phyloP scores from a whole-genome alignment of 2,888 invertebrate species.

The Bedellia somnulentella region DNA sequence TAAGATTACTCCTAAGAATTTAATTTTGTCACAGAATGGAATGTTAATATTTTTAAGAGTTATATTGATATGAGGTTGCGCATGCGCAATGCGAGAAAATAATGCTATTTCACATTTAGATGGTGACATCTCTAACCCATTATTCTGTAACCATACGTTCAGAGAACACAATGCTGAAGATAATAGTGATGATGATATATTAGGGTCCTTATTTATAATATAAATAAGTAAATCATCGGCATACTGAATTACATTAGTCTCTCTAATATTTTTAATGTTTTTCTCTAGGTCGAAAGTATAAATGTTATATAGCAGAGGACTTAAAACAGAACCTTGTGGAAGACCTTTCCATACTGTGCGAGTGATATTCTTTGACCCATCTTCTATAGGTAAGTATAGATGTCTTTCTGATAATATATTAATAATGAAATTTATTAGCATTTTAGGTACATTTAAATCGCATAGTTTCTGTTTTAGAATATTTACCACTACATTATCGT shows the following conservation, averaged over 20 bases:
- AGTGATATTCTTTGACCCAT: neutral
- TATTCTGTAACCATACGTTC: slow-evolving; percentile 1
- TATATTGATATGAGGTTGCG: slow-evolving; percentile 6
- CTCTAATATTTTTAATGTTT: slow-evolving; percentile 5
- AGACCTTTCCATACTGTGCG: slow-evolving; percentile 12
- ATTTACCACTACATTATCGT: slow-evolving; percentile 13
- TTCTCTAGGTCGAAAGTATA: slow-evolving; percentile 12
- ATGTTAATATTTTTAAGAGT: neutral
- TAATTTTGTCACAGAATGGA: slow-evolving; percentile 2
- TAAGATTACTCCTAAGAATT: slow-evolving; percentile 11
- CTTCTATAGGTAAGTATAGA: slow-evolving; percentile 1
- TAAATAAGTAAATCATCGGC: slow-evolving; percentile 14
- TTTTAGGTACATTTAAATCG: slow-evolving; percentile 13
- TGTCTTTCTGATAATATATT: slow-evolving; percentile 9
- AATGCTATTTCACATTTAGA: slow-evolving; percentile 9
- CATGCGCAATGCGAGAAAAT: slow-evolving; percentile 8
- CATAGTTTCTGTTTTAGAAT: slow-evolving; percentile 12
- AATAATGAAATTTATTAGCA: slow-evolving; percentile 9
- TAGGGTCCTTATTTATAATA: too few species aligned
- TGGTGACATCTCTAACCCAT: slow-evolving; percentile 9
- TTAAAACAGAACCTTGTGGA: slow-evolving; percentile 13
- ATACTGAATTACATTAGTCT: slow-evolving; percentile 14
- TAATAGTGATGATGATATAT: too few species aligned
- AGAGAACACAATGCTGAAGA: slow-evolving; percentile 7
- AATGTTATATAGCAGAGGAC: slow-evolving; percentile 11